phyloP scores from a whole-genome alignment of 2,797 vertebrate genomes.

The Cetoscarus ocellatus region DNA sequence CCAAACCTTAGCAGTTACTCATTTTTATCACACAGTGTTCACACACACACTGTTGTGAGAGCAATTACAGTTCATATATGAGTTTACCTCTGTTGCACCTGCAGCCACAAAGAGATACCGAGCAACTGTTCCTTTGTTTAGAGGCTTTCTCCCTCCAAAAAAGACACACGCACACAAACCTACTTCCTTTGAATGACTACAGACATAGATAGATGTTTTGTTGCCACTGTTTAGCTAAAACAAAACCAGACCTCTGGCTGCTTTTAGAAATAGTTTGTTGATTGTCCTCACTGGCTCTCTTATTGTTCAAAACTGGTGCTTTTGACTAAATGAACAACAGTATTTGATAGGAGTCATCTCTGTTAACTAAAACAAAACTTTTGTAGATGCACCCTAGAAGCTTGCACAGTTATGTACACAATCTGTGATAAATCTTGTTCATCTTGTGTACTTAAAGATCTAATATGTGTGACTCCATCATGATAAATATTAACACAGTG shows the following conservation, averaged over 20 bases:
- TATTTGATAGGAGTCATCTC: slow-evolving; percentile 13
- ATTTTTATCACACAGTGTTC: slow-evolving; percentile 60
- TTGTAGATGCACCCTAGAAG: not conserved
- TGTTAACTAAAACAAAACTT: slow-evolving; percentile 8
- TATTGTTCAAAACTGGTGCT: not conserved
- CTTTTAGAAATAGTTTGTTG: slow-evolving; percentile 20
- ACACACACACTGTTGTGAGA: slow-evolving; percentile 41
- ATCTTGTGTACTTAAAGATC: too few relatives aligned
- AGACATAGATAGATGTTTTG: slow-evolving; percentile 49
- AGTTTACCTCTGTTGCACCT: slow-evolving; percentile 70
- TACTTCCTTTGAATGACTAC: slow-evolving; percentile 48
- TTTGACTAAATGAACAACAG: slow-evolving; percentile 10
- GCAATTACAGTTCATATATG: slow-evolving; percentile 57
- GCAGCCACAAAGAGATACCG: slow-evolving; percentile 73
- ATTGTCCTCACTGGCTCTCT: slow-evolving; percentile 20
- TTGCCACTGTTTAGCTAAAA: slow-evolving; percentile 41
- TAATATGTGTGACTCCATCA: too few relatives aligned
- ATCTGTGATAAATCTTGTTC: not conserved
- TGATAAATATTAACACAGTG: too few relatives aligned
- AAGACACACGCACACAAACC: slow-evolving; percentile 31
- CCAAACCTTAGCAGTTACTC: slow-evolving; percentile 56
- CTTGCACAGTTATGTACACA: not conserved
- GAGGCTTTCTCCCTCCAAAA: slow-evolving; percentile 47
- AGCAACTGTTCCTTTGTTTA: slow-evolving; percentile 74
- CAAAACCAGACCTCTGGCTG: slow-evolving; percentile 33